Evolutionary conservation across 1,140 invertebrate species (phyloP).

Genomic region (Cecropterus lyciades): DNA sequence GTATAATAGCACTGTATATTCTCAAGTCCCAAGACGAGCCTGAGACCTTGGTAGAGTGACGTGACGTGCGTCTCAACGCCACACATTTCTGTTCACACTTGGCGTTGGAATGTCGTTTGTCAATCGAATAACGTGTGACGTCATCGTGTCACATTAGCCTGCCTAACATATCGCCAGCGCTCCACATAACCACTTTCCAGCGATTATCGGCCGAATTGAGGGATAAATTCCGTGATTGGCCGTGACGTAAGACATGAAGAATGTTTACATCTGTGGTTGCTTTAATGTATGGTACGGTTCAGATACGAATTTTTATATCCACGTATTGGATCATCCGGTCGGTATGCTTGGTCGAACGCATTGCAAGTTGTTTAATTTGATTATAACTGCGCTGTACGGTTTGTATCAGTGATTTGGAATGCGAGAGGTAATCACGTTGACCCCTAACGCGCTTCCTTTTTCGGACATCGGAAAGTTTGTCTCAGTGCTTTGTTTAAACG

Average conservation of each 20-base stretch:
- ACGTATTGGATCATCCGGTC: constrained; percentile 67
- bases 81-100: constrained; percentile 64
- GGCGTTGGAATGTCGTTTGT: constrained; percentile 79
- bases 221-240: constrained; percentile 57
- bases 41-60: constrained; percentile 69
- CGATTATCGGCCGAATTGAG: constrained; percentile 52
- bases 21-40: constrained; percentile 55
- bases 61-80: constrained; percentile 67
- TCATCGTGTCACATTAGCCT: constrained; percentile 64
- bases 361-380: constrained; percentile 71
- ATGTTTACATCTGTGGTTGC: constrained; percentile 55
- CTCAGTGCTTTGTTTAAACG: constrained; percentile 46
- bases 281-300: constrained; percentile 56
- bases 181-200: constrained; percentile 52
- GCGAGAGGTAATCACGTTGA: constrained; percentile 78
- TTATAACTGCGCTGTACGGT: constrained; percentile 61
- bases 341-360: constrained; percentile 63
- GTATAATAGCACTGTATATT: constrained; percentile 41
- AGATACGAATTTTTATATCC: constrained; percentile 66
- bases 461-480: constrained; percentile 65
- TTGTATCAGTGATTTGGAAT: constrained; percentile 76
- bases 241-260: constrained; percentile 56
- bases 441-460: constrained; percentile 75
- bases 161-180: constrained; percentile 46
- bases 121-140: constrained; percentile 77